Evolutionary conservation across 2,888 invertebrate genomes (phyloP), one percentile per base, ranked within the genome.

Genomic region (Embidobia sp.): DNA sequence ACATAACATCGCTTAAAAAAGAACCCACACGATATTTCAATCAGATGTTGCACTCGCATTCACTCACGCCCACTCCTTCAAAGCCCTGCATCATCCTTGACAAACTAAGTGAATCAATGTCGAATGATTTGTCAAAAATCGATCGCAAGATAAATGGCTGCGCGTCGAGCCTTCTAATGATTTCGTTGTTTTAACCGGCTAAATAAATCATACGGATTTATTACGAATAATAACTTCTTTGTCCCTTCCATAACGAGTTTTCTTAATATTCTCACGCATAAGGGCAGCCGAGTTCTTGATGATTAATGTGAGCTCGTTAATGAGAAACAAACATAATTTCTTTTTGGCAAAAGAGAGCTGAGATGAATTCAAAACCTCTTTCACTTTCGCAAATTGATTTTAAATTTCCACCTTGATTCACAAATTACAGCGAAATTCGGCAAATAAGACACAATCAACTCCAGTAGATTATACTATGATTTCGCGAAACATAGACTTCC

Each of bases 271-370:
- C 82, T 80, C 57, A 76, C 77, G 61, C 63, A 63, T 61, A 55
- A 63, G 66, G 51, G 67, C 48, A 74, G 78, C 66, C 79, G 66
- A 76, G 49, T 48, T 74, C 44, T 61, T 77, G 79, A 85, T 84
- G 88, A 89, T 88, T 87, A 87, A 88, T 88, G 87, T 81, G 61
- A 81, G 70, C 72, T 75, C 80, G 85, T 87, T 88, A 88, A 88
- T 87, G 86, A 87, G 87, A 85, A 86, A 85, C 85, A 87, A 88
- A 88, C 87, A 86, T 35, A 19, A 13, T 46, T 42, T 27, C 49
- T 57, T 15, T 81, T 80, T 81, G 80, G 77, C 74, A 35, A 75
- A 78, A 33, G 26, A 26, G 11, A 10, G 27, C 16, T 37, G 61
- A 16, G 29, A 31, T 64, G 51, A 49, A 75, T 22, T 22, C 6